These are phyloP conservation scores for Drosophila bocki DNA, from an alignment of 1,140 invertebrate genomes.

Conservation along the genomic window DNA sequence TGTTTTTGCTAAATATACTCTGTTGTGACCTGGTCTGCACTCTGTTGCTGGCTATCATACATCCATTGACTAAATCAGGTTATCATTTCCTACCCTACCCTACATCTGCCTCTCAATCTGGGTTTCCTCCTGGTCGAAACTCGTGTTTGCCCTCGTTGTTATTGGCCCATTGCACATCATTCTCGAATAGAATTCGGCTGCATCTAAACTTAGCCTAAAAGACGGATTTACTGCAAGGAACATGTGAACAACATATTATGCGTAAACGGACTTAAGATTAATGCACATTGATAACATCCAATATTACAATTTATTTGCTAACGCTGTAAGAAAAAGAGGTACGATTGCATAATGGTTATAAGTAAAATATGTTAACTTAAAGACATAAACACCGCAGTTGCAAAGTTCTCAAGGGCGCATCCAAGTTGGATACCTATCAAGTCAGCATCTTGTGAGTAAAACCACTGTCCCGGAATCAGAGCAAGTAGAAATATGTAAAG, in stretches of 20 bases:
- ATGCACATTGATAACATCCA: constrained; percentile 58
- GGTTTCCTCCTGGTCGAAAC: constrained; percentile 22
- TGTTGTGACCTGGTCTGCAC: constrained; percentile 20
- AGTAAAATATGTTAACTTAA: constrained; percentile 1
- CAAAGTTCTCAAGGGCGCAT: constrained; percentile 65
- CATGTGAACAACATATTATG: constrained; percentile 67
- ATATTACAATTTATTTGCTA: constrained; percentile 55
- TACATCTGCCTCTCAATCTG: constrained; percentile 47
- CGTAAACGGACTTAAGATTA: constrained; percentile 62
- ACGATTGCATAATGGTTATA: neutral
- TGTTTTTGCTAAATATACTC: constrained; percentile 22
- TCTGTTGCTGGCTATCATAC: constrained; percentile 26
- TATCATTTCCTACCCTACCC: constrained; percentile 24
- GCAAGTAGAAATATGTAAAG: neutral
- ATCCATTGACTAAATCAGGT: constrained; percentile 36
- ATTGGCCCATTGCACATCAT: constrained; percentile 41
- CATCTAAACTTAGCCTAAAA: constrained; percentile 73
- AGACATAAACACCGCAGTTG: constrained; percentile 36
- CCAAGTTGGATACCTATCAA: neutral
- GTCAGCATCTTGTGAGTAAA: neutral
- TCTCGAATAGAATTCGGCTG: constrained; percentile 18
- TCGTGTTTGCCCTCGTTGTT: constrained; percentile 14
- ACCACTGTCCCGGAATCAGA: neutral
- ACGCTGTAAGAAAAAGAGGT: constrained; percentile 48
- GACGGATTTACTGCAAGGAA: constrained; percentile 82